A percentile compares a stretch with the other conserved stretches of the same genome.
Evolutionary conservation across 2,797 vertebrate species (phyloP).

Genomic region (Eulemur rubriventer): DNA sequence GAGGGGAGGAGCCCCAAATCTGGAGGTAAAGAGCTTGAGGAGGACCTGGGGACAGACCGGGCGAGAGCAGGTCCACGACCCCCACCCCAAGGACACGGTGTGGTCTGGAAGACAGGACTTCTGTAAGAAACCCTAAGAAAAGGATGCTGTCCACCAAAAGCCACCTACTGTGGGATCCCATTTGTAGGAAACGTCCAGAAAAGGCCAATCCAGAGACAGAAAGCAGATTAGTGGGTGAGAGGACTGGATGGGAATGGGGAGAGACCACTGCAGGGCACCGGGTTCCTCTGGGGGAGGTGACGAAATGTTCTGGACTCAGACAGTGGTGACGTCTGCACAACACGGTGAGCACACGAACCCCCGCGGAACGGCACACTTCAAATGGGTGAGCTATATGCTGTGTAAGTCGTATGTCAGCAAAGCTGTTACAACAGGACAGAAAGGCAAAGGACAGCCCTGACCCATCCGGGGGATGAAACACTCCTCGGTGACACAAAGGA

Average conservation of each 20-base stretch:
- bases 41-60: not conserved
- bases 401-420: not conserved
- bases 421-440: not conserved
- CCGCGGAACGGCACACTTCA: not conserved
- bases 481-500: not conserved
- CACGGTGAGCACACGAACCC: not conserved
- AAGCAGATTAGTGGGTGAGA: not conserved
- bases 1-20: not conserved
- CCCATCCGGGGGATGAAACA: not conserved
- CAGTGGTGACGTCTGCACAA: rapidly evolving
- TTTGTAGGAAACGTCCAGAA: not conserved
- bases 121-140: not conserved
- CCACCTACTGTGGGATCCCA: not conserved
- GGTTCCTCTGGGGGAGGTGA: not conserved
- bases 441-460: not conserved
- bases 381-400: not conserved
- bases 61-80: not conserved
- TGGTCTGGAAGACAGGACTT: not conserved
- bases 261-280: not conserved
- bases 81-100: not conserved
- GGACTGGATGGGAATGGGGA: not conserved
- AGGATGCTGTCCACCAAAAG: not conserved
- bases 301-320: not conserved
- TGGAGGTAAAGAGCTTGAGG: not conserved
- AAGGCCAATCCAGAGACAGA: not conserved